Conservation (phyloP, 2,797 vertebrate species). For the Amniataba percoides region DNA sequence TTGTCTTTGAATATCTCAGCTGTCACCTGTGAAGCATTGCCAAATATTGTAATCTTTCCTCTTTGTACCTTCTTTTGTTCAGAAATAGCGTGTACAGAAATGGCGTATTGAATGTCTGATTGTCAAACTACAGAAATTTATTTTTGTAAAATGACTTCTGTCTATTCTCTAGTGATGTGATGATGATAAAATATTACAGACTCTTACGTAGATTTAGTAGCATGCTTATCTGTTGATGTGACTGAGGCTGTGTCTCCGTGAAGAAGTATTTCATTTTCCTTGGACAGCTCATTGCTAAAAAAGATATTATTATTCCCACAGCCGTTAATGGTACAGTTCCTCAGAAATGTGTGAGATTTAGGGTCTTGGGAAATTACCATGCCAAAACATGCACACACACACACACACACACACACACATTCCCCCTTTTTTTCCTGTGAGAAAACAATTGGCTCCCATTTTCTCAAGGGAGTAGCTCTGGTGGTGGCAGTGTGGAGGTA, state of each 20-base stretch:
- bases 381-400: conserved; percentile 51
- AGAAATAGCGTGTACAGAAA: conserved; percentile 45
- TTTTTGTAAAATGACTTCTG: conserved; percentile 48
- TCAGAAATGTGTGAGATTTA: conserved; percentile 31
- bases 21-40: conserved; percentile 57
- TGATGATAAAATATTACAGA: conserved; percentile 18
- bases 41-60: conserved; percentile 56
- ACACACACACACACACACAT: conserved; percentile 15
- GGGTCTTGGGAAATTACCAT: conserved; percentile 60
- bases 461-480: conserved; percentile 83
- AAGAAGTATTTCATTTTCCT: conserved; percentile 33
- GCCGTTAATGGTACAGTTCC: conserved; percentile 51
- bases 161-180: conserved; percentile 40
- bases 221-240: conserved; percentile 33
- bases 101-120: conserved; percentile 65
- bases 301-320: conserved; percentile 1
- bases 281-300: conserved; percentile 2
- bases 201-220: conserved; percentile 25
- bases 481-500: conserved; percentile 20
- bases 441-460: conserved; percentile 86
- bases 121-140: conserved; percentile 56
- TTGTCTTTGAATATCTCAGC: conserved; percentile 40
- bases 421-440: conserved; percentile 87
- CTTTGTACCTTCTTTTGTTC: conserved; percentile 27
- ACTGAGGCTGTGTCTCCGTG: conserved; percentile 22